phyloP scores from a whole-genome alignment of 2,113 vertebrate species.

The Ploceus nigricollis region DNA sequence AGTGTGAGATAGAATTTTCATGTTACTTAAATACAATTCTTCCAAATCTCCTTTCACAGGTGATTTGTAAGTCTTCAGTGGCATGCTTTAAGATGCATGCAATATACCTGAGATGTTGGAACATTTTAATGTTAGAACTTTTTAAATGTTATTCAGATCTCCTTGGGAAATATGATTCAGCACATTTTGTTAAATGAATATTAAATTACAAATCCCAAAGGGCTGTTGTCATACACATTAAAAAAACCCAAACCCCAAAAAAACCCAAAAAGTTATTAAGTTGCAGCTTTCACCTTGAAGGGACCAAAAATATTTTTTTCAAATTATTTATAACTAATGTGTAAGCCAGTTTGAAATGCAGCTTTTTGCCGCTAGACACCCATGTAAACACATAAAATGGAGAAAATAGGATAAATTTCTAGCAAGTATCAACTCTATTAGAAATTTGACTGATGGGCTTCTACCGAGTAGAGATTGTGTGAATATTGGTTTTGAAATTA shows the following conservation, averaged over 20 bases:
- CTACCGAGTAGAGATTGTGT: not conserved
- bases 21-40: not conserved
- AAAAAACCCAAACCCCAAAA: accelerated
- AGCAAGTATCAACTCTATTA: not conserved
- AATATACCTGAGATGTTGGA: not conserved
- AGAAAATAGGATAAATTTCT: not conserved
- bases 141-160: not conserved
- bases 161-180: not conserved
- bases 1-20: not conserved
- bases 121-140: not conserved
- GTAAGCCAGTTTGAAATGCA: not conserved
- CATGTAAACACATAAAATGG: not conserved
- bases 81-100: not conserved
- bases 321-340: not conserved
- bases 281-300: not conserved
- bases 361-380: not conserved
- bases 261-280: not conserved
- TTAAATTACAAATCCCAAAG: not conserved
- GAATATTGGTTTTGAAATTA: not conserved
- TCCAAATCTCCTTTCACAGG: not conserved
- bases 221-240: not conserved
- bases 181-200: not conserved
- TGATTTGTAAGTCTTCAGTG: not conserved
- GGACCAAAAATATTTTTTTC: not conserved
- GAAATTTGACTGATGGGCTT: not conserved